phyloP scores from a whole-genome alignment of 2,888 invertebrate genomes.

The Auanema freiburgensis region DNA sequence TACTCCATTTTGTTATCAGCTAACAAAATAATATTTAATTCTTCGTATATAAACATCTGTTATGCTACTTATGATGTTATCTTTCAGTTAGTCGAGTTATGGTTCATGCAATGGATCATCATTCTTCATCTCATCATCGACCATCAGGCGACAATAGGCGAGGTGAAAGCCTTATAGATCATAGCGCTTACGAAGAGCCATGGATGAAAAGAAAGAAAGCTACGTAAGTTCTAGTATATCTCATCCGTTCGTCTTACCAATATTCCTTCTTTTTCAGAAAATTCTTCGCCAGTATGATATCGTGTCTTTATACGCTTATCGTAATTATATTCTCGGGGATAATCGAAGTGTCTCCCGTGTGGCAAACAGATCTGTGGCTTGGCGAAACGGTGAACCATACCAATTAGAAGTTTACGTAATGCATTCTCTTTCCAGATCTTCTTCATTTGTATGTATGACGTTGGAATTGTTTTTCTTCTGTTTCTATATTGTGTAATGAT shows the following conservation, averaged over 20 bases:
- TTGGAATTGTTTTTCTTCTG: slow-evolving; percentile 53
- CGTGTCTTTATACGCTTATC: slow-evolving; percentile 58
- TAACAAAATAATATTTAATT: no score
- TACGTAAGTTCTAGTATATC: neutral
- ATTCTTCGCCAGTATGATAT: slow-evolving; percentile 56
- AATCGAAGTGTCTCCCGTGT: slow-evolving; percentile 57
- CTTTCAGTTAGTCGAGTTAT: no score
- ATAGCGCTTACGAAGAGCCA: neutral
- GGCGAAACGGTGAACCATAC: slow-evolving; percentile 50
- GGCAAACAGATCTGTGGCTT: slow-evolving; percentile 54
- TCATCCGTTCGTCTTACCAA: slow-evolving; percentile 10
- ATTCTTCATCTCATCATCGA: no score
- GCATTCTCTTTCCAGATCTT: slow-evolving; percentile 48
- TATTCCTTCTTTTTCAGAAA: slow-evolving; percentile 24
- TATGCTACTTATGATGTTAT: no score
- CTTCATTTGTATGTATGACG: slow-evolving; percentile 59
- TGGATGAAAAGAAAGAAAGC: neutral
- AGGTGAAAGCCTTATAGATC: no score
- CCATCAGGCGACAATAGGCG: no score
- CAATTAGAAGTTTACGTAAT: neutral
- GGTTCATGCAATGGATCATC: no score
- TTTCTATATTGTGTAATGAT: slow-evolving; percentile 60
- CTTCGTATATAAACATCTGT: no score
- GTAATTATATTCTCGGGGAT: slow-evolving; percentile 57
- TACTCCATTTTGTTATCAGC: no score